Conservation (phyloP, 2,113 vertebrate genomes). For the Mionectes macconnelli region DNA sequence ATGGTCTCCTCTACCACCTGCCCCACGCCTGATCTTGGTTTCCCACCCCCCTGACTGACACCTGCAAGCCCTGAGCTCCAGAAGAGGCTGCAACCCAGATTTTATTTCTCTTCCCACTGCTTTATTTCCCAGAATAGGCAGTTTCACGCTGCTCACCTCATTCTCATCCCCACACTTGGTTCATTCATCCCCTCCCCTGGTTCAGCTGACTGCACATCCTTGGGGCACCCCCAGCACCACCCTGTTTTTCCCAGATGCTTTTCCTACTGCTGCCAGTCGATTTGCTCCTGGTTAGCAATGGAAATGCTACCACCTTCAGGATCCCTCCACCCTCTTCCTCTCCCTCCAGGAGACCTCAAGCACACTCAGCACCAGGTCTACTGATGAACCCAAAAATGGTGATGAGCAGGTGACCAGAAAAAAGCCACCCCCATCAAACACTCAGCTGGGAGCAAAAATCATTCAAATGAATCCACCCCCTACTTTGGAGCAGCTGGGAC, state of each 20-base stretch:
- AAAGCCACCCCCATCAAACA: not conserved
- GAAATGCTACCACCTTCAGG: conserved; percentile 48
- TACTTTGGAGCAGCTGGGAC: conserved; percentile 11
- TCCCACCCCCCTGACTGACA: not conserved
- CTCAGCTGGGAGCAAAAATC: not conserved
- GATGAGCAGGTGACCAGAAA: not conserved
- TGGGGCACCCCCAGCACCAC: not conserved
- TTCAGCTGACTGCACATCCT: not conserved
- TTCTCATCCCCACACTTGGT: not conserved
- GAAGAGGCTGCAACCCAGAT: not conserved
- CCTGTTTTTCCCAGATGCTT: not conserved
- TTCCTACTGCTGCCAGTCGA: not conserved
- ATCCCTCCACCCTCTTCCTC: not conserved
- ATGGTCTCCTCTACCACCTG: not conserved
- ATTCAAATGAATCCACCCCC: not conserved
- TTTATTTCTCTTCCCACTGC: not conserved
- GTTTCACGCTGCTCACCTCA: not conserved
- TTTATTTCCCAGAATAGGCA: not conserved
- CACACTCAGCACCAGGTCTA: not conserved
- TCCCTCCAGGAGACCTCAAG: not conserved
- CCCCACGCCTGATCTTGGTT: rapidly evolving
- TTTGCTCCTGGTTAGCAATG: not conserved
- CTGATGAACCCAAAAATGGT: not conserved
- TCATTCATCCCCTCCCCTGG: not conserved
- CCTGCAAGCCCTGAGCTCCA: not conserved